Evolutionary conservation across 2,888 invertebrate genomes (phyloP), one percentile per base, ranked within the genome.

Genomic region (Cyclophora albipunctata): DNA sequence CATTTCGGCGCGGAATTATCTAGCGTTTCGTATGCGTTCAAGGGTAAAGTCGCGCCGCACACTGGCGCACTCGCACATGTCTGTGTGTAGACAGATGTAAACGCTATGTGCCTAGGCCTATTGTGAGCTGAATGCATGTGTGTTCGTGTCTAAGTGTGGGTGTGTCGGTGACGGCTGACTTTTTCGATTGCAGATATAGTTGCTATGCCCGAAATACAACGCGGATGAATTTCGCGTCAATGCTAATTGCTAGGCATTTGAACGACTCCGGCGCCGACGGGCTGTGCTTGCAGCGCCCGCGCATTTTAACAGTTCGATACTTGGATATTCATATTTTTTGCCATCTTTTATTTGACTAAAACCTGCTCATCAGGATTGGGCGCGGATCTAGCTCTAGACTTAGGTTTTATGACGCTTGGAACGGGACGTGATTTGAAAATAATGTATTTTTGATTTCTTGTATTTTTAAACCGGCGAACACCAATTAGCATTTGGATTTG

Each of bases 161-260:
- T 77, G 80, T 67, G 83, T 71, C 74, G 71, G 67, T 73, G 78
- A 65, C 77, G 81, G 69, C 75, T 73, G 72, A 80, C 71, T 81
- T 84, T 85, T 84, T 84, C 79, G 80, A 81, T 79, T 83, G 82
- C 80, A 82, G 72, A 82, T 75, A 71, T 70, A 73, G 87, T 87
- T 86, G 80, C 87, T 72, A 87, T 81, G 84, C 84, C 85, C 83
- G 73, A 88, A 88, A 87, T 86, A 84, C 75, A 75, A 74, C 73
- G 69, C 82, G 80, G 76, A 84, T 80, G 78, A 77, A 81, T 76
- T 78, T 79, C 73, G 76, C 72, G 71, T 75, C 78, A 75, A 78
- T 77, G 78, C 75, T 75, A 78, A 77, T 77, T 75, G 73, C 71
- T 71, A 75, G 74, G 73, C 70, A 73, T 75, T 68, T 66, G 64